Base-by-base conservation (phyloP, 2,888 invertebrate genomes). In the Protodeltote pygarga region DNA sequence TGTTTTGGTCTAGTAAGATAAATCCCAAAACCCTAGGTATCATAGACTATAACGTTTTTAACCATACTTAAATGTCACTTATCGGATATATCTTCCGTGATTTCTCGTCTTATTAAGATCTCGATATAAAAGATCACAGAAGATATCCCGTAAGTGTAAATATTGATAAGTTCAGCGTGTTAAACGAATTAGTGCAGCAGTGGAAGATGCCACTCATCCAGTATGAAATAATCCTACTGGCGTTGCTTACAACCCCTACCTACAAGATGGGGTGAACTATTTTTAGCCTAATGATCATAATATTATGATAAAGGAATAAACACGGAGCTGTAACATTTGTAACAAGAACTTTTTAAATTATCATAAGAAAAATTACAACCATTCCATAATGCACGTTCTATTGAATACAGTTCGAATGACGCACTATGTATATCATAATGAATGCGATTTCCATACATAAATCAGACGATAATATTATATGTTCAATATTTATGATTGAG, bases 231-330 rank as follows among this genome's bases (percentile, higher is more conserved):
- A 49, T 38, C 28, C 24, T 16, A 24, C 37, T 20, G 23, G 25
- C 25, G 10, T 4, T 14, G 9, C 11, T 32, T 17, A 34, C 14
- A 9, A 32, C 41, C 16, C 14, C 23, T 33, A 31, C 24, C 5
- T 39, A 57, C n/a, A 10, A 52, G 37, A 24, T 25, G 29, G 29
- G 45, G 41, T 24, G 14, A 16, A 20, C 34, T 58, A 58, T 52
- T 59, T 33, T 32, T 28, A 38, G 41, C 17, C 1, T 33, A 33
- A 13, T 48, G 13, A 39, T 27, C 38, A 50, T 45, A 52, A 51
- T 20, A 34, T 52, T 58, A 46, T 57, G 38, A 57, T 48, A 34
- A 49, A 29, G 19, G 13, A 23, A 55, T 42, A 57, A 50, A 57
- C 42, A 57, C 16, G 10, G 11, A 21, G 13, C 20, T 1, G 5